Percentiles rank a stretch among this genome's conserved stretches.
Conservation (phyloP, 2,797 vertebrate genomes). For the Phoxinus dragarum region DNA sequence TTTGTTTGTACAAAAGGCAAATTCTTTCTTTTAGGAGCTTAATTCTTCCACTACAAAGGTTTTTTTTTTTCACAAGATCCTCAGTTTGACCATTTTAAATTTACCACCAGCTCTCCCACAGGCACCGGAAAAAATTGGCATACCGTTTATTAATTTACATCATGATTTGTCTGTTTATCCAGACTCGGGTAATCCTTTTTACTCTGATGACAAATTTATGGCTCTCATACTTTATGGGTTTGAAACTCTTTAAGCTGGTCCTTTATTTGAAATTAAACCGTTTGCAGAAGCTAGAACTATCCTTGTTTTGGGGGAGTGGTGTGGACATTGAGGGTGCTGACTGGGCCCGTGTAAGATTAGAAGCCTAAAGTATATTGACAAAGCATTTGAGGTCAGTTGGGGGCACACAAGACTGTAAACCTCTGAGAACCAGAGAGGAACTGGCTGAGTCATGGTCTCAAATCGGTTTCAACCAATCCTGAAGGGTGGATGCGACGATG, state of each 20-base stretch:
- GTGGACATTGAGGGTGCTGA: background rate
- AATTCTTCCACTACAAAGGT: background rate
- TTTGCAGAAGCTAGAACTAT: constrained; percentile 1
- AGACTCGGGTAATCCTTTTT: constrained; percentile 9
- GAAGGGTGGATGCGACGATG: constrained; percentile 9
- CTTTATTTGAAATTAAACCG: constrained; percentile 28
- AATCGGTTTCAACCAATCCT: constrained; percentile 36
- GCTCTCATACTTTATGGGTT: background rate
- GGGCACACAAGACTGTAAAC: constrained; percentile 56
- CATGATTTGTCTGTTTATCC: constrained; percentile 21
- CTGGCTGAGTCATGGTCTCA: constrained; percentile 40
- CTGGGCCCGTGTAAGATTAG: background rate
- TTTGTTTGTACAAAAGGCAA: constrained; percentile 11
- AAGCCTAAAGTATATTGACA: constrained; percentile 28
- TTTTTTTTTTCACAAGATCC: background rate
- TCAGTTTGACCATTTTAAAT: constrained; percentile 13
- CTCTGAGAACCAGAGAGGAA: constrained; percentile 55
- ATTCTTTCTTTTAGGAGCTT: background rate
- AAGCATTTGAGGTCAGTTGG: constrained; percentile 44
- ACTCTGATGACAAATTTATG: constrained; percentile 19
- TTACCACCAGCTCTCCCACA: background rate
- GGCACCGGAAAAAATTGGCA: constrained; percentile 15
- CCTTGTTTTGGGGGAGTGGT: constrained; percentile 11
- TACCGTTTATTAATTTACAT: constrained; percentile 12
- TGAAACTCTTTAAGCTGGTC: constrained; percentile 10